phyloP scores from a whole-genome alignment of 2,888 invertebrate species.

The Drosophila yooni region DNA sequence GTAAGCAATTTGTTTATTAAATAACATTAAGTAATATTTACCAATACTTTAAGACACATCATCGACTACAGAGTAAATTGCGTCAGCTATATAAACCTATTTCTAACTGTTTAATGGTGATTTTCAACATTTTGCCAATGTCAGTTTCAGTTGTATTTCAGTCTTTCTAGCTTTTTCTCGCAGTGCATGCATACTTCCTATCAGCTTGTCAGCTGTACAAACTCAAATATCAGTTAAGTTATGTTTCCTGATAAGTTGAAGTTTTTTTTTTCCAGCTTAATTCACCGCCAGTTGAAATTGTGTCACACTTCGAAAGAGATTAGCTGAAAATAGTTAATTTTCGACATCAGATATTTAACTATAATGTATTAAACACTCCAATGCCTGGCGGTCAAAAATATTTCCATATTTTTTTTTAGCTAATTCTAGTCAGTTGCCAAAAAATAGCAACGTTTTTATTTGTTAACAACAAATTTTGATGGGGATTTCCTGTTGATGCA shows the following conservation, averaged over 20 bases:
- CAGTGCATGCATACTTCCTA: slow-evolving; percentile 37
- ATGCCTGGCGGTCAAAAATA: not conserved
- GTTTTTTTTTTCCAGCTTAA: slow-evolving; percentile 13
- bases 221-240: slow-evolving; percentile 68
- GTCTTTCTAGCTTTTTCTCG: not conserved
- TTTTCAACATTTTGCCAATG: not conserved
- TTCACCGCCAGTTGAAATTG: slow-evolving; percentile 19
- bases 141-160: not conserved
- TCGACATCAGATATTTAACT: slow-evolving; percentile 15
- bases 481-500: slow-evolving; percentile 14
- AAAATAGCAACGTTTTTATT: not conserved
- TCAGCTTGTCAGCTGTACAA: slow-evolving; percentile 71
- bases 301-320: slow-evolving; percentile 17
- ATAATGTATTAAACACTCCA: slow-evolving; percentile 25
- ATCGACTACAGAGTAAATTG: not conserved
- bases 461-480: not conserved
- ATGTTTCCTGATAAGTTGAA: slow-evolving; percentile 53
- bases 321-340: slow-evolving; percentile 5
- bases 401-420: too few relatives aligned
- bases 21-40: not conserved
- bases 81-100: not conserved
- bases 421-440: slow-evolving; percentile 3
- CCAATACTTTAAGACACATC: not conserved
- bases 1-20: not conserved
- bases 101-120: not conserved